These are phyloP conservation scores for Nautilus pompilius DNA, from an alignment of 1,140 invertebrate genomes.

Conservation along the genomic window DNA sequence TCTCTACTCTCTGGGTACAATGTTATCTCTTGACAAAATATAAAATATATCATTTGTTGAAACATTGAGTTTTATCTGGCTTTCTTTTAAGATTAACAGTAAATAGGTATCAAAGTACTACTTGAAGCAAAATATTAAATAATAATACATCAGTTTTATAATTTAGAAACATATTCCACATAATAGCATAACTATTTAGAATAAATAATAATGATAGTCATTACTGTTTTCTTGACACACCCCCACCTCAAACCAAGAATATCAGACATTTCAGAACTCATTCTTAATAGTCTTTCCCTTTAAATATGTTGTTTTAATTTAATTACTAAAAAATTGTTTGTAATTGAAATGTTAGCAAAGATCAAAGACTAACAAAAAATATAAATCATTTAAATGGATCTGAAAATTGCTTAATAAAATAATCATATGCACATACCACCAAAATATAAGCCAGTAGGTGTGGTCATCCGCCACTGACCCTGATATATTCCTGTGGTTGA, in stretches of 20 bases:
- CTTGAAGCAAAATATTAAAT: no score
- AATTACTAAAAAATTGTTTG: not conserved
- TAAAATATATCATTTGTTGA: no score
- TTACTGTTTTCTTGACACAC: no score
- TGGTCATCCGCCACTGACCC: conserved; percentile 79
- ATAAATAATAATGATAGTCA: no score
- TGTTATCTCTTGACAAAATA: no score
- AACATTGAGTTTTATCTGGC: no score
- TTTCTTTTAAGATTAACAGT: no score
- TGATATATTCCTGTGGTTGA: conserved; percentile 69
- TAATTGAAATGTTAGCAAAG: not conserved
- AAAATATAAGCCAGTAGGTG: conserved; percentile 75
- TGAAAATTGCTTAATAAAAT: not conserved
- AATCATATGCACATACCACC: conserved; percentile 62
- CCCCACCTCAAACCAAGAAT: not conserved
- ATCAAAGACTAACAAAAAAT: not conserved
- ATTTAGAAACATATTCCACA: no score
- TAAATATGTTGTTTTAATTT: not conserved
- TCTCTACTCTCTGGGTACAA: no score
- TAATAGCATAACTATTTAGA: no score
- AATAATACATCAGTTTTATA: no score
- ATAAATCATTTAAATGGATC: not conserved
- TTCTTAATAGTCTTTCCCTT: not conserved
- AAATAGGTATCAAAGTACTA: no score
- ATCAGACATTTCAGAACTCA: not conserved